Conservation (phyloP, 2,797 vertebrate genomes). For the Esox masquinongy region DNA sequence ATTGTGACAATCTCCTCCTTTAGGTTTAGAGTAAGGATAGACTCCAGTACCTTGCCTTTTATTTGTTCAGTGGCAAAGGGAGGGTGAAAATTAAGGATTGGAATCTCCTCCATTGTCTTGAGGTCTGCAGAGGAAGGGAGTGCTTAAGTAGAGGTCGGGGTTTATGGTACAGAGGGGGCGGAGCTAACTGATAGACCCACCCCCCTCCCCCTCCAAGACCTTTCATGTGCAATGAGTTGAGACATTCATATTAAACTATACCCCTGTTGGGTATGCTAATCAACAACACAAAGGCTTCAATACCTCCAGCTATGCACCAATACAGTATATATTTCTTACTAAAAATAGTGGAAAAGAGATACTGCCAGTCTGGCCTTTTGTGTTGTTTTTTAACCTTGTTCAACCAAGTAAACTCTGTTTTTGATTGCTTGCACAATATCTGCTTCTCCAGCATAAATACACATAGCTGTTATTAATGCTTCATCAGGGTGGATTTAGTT, state of each 20-base stretch:
- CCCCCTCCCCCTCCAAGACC: not conserved
- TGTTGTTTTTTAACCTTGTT: not conserved
- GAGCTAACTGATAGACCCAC: not conserved
- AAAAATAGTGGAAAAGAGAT: slow-evolving; percentile 61
- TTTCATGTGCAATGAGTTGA: slow-evolving; percentile 11
- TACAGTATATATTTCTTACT: not conserved
- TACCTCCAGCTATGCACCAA: not conserved
- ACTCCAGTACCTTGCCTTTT: not conserved
- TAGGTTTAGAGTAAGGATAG: not conserved
- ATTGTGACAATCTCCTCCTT: not conserved
- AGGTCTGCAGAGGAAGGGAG: not conserved
- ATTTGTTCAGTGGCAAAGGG: not conserved
- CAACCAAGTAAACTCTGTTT: not conserved
- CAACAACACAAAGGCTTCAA: not conserved
- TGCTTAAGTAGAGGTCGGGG: not conserved
- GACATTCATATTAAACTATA: slow-evolving; percentile 2
- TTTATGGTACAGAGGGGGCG: not conserved
- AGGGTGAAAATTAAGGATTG: not conserved
- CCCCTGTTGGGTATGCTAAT: not conserved
- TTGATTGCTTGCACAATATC: not conserved
- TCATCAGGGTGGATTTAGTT: not conserved
- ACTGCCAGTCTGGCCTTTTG: slow-evolving; percentile 28
- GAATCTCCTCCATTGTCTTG: not conserved
- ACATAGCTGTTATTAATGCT: not conserved
- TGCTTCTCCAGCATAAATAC: not conserved